Evolutionary conservation across 2,113 vertebrate genomes (phyloP).

Genomic region (Sterrhoptilus dennistouni): DNA sequence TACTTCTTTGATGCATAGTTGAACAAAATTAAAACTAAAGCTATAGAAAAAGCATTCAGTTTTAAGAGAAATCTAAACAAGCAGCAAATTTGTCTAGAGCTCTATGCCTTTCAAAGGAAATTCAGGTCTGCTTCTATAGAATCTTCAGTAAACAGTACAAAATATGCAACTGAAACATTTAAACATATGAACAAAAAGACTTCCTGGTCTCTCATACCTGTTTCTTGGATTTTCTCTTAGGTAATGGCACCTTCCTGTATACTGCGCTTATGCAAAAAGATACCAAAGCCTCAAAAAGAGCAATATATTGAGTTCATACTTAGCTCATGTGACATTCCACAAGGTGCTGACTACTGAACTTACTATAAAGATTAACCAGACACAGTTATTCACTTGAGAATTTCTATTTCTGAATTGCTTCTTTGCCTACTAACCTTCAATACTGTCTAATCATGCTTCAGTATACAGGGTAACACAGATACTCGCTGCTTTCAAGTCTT

Average conservation of each 20-base stretch:
- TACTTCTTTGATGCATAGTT: background rate
- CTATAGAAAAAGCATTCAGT: background rate
- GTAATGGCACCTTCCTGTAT: background rate
- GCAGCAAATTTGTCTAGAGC: background rate
- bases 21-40: background rate
- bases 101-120: background rate
- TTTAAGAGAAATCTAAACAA: background rate
- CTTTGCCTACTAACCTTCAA: background rate
- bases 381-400: background rate
- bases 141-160: background rate
- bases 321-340: background rate
- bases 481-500: background rate
- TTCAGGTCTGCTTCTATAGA: background rate
- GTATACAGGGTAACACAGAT: background rate
- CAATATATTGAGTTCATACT: background rate
- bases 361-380: background rate
- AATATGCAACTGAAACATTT: background rate
- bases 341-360: background rate
- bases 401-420: background rate
- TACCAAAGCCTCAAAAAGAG: background rate
- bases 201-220: background rate
- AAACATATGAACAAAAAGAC: background rate
- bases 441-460: background rate
- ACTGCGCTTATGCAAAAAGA: background rate
- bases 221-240: background rate